Conservation (phyloP, 2,888 invertebrate genomes). For the Hyposoter didymator region DNA sequence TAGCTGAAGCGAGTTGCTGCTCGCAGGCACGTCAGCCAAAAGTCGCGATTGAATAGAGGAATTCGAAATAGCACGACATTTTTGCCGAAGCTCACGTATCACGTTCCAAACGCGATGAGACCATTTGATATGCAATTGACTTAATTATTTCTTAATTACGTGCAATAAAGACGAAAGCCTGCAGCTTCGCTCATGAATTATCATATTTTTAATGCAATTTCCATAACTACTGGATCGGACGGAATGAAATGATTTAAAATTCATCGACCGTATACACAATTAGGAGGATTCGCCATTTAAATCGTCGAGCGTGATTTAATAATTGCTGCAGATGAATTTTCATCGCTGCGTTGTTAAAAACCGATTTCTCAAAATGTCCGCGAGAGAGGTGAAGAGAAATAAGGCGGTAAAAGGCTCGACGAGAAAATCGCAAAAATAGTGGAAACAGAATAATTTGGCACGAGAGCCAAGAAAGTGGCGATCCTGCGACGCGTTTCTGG, state of each 20-base stretch:
- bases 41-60: conserved; percentile 4
- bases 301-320: conserved; percentile 7
- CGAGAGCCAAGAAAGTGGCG: conserved; percentile 69
- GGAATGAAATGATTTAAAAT: background rate
- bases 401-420: background rate
- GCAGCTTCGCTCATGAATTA: background rate
- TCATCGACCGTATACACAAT: background rate
- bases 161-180: background rate
- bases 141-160: background rate
- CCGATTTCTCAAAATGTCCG: background rate
- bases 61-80: background rate
- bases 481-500: conserved; percentile 47
- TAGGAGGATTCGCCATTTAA: background rate
- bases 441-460: conserved; percentile 73
- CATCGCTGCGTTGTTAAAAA: conserved; percentile 47
- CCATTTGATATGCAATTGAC: background rate
- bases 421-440: conserved; percentile 51
- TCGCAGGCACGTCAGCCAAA: background rate
- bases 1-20: background rate
- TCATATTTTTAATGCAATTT: background rate
- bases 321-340: conserved; percentile 23
- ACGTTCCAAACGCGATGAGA: background rate
- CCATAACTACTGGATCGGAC: background rate
- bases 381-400: background rate
- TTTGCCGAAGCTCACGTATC: background rate